Conservation (phyloP, 1,140 invertebrate species). For the Calosoma granatense region DNA sequence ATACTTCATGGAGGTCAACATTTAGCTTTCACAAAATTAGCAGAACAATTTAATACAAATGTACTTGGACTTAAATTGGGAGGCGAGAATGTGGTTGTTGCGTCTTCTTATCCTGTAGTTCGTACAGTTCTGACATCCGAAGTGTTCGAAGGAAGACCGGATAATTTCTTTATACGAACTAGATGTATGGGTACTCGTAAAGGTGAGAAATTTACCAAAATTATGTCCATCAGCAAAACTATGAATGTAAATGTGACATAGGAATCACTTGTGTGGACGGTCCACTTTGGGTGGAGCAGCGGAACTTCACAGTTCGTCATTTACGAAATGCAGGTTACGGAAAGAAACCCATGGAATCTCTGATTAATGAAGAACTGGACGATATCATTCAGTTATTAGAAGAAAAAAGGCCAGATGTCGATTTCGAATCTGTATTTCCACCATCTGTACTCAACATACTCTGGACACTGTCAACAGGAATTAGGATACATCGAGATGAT, state of each 20-base stretch:
- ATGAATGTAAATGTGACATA: conserved; percentile 33
- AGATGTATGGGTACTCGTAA: conserved; percentile 55
- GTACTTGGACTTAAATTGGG: conserved; percentile 58
- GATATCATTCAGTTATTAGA: conserved; percentile 40
- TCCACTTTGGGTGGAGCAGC: conserved; percentile 60
- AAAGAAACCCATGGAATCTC: conserved; percentile 56
- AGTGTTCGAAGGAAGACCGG: conserved; percentile 60
- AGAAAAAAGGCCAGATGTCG: conserved; percentile 31
- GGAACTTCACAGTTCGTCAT: conserved; percentile 58
- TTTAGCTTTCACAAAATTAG: conserved; percentile 45
- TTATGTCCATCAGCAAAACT: conserved; percentile 8
- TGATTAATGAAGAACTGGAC: conserved; percentile 53
- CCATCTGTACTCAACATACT: conserved; percentile 61
- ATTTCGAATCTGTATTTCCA: conserved; percentile 38
- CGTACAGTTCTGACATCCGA: conserved; percentile 49
- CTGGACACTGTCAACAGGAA: conserved; percentile 61
- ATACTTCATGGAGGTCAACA: conserved; percentile 49
- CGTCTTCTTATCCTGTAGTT: conserved; percentile 46
- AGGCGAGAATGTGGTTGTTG: conserved; percentile 46
- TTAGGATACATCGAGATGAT: conserved; percentile 38
- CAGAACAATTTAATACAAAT: conserved; percentile 47
- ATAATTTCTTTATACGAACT: conserved; percentile 58
- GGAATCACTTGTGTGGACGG: conserved; percentile 70
- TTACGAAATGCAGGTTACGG: conserved; percentile 66
- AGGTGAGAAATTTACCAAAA: conserved; percentile 34